A percentile compares a stretch with the other conserved stretches of the same genome.
Evolutionary conservation across 2,113 vertebrate species (phyloP).

Genomic region (Malaclemys terrapin): DNA sequence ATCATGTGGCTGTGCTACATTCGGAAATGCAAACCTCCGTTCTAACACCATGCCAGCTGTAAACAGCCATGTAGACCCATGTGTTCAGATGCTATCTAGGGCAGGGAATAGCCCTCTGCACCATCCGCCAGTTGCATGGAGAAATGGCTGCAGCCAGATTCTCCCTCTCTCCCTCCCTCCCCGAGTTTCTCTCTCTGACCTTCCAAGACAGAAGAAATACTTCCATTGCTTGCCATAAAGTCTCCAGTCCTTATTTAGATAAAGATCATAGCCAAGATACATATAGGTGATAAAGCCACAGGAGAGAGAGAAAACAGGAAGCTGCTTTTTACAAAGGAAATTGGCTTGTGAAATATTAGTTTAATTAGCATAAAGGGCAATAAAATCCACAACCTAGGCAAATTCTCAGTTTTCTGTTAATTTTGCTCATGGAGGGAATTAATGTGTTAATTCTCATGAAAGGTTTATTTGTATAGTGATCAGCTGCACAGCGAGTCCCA

Average conservation of each 20-base stretch:
- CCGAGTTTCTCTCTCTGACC: background rate
- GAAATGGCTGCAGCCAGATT: background rate
- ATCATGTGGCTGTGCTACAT: fast-evolving
- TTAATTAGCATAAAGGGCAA: background rate
- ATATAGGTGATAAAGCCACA: background rate
- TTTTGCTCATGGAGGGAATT: background rate
- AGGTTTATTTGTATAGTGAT: background rate
- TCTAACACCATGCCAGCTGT: fast-evolving
- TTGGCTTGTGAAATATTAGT: background rate
- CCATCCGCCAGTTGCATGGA: background rate
- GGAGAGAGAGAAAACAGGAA: background rate
- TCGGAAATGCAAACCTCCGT: fast-evolving
- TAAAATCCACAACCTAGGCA: background rate
- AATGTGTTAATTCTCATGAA: background rate
- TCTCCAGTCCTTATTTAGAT: background rate
- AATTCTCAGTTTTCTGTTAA: background rate
- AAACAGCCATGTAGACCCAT: fast-evolving
- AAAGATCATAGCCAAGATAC: background rate
- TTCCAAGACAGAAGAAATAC: fast-evolving
- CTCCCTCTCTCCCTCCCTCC: too few relatives aligned
- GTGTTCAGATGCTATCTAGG: background rate
- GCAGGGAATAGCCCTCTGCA: fast-evolving
- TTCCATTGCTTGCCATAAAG: fast-evolving
- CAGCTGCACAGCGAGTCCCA: background rate
- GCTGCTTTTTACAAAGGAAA: background rate